Conservation (phyloP, 2,888 invertebrate species). For the Rhagonycha fulva region DNA sequence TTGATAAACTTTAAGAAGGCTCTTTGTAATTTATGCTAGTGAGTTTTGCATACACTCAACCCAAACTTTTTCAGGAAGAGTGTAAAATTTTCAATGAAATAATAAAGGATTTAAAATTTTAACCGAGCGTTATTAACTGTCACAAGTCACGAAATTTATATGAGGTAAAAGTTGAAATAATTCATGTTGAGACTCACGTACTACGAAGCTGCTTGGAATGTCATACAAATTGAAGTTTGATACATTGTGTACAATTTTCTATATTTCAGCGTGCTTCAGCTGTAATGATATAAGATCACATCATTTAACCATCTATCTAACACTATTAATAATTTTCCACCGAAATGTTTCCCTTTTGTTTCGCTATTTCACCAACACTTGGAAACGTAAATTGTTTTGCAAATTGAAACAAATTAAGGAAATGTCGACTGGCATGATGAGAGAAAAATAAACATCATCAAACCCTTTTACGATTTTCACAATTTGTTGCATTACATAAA, state of each 20-base stretch:
- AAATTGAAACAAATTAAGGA: background rate
- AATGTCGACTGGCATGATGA: background rate
- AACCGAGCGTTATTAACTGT: background rate
- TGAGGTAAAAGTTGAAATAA: background rate
- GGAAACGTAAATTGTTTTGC: background rate
- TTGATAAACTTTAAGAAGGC: too few species aligned
- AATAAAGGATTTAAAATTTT: background rate
- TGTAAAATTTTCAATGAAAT: too few species aligned
- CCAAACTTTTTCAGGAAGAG: too few species aligned
- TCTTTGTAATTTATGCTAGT: too few species aligned
- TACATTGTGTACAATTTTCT: background rate
- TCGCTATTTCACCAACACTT: background rate
- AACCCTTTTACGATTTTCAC: background rate
- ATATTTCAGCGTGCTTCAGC: background rate
- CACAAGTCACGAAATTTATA: background rate
- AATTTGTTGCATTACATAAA: background rate
- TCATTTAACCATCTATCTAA: conserved; percentile 2
- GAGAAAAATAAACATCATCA: background rate
- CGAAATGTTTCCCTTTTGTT: conserved; percentile 3
- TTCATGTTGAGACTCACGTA: conserved; percentile 5
- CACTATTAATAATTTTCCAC: conserved; percentile 7
- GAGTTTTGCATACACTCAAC: too few species aligned
- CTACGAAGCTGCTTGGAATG: conserved; percentile 3
- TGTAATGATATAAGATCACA: background rate
- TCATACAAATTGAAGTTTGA: conserved; percentile 17